These are phyloP conservation scores for Hippocampus abdominalis DNA, from an alignment of 2,113 vertebrate genomes.

Conservation along the genomic window DNA sequence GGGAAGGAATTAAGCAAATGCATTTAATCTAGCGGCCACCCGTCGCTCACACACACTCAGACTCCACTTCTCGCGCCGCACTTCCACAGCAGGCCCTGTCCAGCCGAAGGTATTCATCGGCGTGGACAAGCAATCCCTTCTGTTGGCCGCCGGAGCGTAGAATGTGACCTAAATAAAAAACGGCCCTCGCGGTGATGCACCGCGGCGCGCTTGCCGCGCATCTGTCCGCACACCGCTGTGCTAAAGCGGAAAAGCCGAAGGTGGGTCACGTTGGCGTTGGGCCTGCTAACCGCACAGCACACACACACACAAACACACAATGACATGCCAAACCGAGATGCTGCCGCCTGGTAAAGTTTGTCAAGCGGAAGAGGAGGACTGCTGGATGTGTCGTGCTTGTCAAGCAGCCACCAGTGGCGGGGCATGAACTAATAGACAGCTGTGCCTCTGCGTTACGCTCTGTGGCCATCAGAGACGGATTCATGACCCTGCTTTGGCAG, in stretches of 20 bases:
- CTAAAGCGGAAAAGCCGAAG: conserved; percentile 62
- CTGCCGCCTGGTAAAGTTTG: conserved; percentile 34
- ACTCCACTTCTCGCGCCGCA: conserved; percentile 32
- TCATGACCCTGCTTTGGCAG: conserved; percentile 42
- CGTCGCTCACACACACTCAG: not conserved
- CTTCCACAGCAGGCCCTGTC: conserved; percentile 45
- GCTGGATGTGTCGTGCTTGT: conserved; percentile 24
- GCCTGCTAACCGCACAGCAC: conserved; percentile 33
- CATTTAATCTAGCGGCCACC: conserved; percentile 19
- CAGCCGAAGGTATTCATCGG: conserved; percentile 62
- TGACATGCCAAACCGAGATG: conserved; percentile 30
- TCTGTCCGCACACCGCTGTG: conserved; percentile 56
- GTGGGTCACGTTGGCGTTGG: conserved; percentile 54
- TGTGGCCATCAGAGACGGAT: conserved; percentile 16
- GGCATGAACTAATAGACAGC: conserved; percentile 25
- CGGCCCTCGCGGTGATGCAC: conserved; percentile 55
- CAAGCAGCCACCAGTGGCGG: conserved; percentile 19
- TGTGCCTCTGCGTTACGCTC: conserved; percentile 29
- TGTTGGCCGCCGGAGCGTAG: conserved; percentile 57
- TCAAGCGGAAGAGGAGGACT: conserved; percentile 23
- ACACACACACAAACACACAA: conserved; percentile 3
- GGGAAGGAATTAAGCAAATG: conserved; percentile 23
- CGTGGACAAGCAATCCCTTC: conserved; percentile 57
- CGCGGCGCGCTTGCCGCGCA: conserved; percentile 60
- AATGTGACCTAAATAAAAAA: conserved; percentile 71